Evolutionary conservation across 2,888 invertebrate genomes (phyloP), one percentile per base, ranked within the genome.

Genomic region (Gymnocheta viridis): DNA sequence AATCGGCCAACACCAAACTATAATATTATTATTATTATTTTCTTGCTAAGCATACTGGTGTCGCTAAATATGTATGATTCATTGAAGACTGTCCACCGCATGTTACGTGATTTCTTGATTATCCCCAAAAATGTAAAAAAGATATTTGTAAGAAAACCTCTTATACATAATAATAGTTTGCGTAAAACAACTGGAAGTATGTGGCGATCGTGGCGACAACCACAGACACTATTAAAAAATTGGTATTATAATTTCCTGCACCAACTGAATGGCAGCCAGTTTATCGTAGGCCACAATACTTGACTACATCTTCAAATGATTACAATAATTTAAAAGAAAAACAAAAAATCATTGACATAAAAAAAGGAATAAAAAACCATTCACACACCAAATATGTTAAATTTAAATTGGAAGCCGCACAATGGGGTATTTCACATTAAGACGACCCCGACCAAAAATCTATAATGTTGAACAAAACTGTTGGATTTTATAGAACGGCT

Each of bases 221-320:
- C 10, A 51, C 7, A n/a, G 51, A 47, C 44, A 58, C 38, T 24
- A 58, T 74, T 49, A 73, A 78, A n/a, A 69, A 58, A 29, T 32
- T 41, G 9, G 47, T 66, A 64, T 60, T 49, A 78, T 49, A 44
- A 81, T 73, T 84, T 84, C 84, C 84, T 81, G 84, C 29, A 38
- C 51, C 73, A 69, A 9, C 49, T 62, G 47, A 80, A 64, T 54
- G 72, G 29, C 67, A 60, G 12, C 1, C 35, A 35, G 14, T 29
- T 54, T 35, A 35, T 29, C 51, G 44, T 56, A n/a, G 62, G 73
- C 69, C 56, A 49, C 44, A 35, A 22, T n/a, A 41, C 29, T 54
- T 66, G 32, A 35, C 62, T 35, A 14, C 83, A 70, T 80, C 83
- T 72, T 66, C 66, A 49, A 69, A 60, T 66, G 35, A 83, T 70